Evolutionary conservation across 92 coral and sea anemone genomes (phyloP).

Genomic region (Phymanthus crucifer): DNA sequence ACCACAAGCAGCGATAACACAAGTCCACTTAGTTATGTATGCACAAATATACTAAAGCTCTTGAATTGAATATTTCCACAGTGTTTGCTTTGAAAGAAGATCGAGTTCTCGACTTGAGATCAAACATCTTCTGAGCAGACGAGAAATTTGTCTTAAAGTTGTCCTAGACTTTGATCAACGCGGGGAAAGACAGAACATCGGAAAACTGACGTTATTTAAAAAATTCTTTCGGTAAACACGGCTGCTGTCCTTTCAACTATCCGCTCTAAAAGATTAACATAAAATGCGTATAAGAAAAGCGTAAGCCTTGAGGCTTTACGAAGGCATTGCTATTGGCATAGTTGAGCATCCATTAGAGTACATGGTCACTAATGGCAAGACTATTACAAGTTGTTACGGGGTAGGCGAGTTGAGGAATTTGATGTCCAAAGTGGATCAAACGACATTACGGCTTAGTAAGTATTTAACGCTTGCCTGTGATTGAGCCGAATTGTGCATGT

Average conservation of each 20-base stretch:
- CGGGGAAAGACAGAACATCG: neutral
- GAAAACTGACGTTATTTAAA: neutral
- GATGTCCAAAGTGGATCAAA: neutral
- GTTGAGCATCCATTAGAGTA: neutral
- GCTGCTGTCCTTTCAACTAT: constrained; percentile 17
- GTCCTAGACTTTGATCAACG: neutral
- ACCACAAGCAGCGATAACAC: neutral
- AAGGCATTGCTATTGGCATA: neutral
- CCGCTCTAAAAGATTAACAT: constrained; percentile 31
- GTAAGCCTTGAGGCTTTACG: constrained; percentile 22
- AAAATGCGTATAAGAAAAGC: constrained; percentile 15
- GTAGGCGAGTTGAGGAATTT: neutral
- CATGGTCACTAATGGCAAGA: neutral
- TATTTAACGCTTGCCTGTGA: neutral
- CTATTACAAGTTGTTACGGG: neutral
- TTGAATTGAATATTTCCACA: constrained; percentile 5
- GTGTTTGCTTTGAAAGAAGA: neutral
- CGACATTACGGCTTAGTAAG: neutral
- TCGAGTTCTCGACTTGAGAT: neutral
- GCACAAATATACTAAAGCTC: constrained; percentile 12
- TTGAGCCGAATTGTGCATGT: neutral
- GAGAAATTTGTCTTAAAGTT: neutral
- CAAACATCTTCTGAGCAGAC: neutral
- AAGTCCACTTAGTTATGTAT: neutral
- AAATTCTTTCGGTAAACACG: constrained; percentile 28